Percentiles rank a stretch among this genome's conserved stretches.
Evolutionary conservation across 2,797 vertebrate species (phyloP).

Genomic region (Antennarius maculatus): DNA sequence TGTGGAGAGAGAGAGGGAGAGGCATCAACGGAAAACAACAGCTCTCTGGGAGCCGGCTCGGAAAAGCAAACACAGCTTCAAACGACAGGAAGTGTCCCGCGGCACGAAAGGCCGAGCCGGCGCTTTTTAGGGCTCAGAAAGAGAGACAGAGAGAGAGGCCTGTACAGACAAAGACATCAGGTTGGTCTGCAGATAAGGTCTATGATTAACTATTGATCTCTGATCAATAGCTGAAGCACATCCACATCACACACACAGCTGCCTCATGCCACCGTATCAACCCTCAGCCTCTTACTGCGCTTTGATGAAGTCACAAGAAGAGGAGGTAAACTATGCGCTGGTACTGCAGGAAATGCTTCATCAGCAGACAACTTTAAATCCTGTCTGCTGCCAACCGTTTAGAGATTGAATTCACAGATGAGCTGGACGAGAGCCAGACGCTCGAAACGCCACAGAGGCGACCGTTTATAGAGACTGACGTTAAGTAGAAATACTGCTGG

Average conservation of each 20-base stretch:
- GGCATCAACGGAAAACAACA: slow-evolving; percentile 67
- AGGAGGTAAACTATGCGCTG: neutral
- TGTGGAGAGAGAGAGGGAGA: slow-evolving; percentile 48
- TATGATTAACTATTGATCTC: slow-evolving; percentile 1
- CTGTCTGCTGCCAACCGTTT: slow-evolving; percentile 20
- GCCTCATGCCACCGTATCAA: neutral
- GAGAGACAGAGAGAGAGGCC: slow-evolving; percentile 43
- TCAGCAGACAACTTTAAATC: slow-evolving; percentile 6
- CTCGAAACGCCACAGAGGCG: neutral
- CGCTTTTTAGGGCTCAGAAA: slow-evolving; percentile 57
- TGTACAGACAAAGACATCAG: slow-evolving; percentile 24
- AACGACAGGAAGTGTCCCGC: slow-evolving; percentile 81
- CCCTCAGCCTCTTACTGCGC: neutral
- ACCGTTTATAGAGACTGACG: slow-evolving; percentile 7
- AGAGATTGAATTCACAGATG: slow-evolving; percentile 9
- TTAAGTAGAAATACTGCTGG: slow-evolving; percentile 7
- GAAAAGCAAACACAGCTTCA: slow-evolving; percentile 83
- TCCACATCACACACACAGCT: neutral
- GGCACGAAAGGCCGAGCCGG: slow-evolving; percentile 70
- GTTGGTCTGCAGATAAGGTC: slow-evolving; percentile 21
- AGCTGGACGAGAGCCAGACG: slow-evolving; percentile 12
- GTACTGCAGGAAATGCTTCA: neutral
- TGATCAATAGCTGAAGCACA: neutral
- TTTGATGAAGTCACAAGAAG: neutral
- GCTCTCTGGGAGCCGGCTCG: slow-evolving; percentile 75